Conservation (phyloP, 2,113 vertebrate genomes). For the Neopipo cinnamomea region DNA sequence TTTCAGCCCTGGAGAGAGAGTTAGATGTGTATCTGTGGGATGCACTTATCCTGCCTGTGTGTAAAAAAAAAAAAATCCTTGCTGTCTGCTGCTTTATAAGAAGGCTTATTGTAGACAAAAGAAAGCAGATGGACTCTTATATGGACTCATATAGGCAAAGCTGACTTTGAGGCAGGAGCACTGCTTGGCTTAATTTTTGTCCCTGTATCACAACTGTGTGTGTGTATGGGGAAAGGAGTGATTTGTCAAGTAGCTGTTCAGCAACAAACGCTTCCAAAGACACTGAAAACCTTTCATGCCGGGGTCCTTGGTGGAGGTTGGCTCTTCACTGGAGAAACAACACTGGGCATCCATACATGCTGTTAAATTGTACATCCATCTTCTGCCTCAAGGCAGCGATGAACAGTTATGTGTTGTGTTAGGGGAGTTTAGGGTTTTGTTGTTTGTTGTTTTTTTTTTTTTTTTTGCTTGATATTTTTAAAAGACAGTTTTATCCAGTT, state of each 20-base stretch:
- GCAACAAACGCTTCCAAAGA: background rate
- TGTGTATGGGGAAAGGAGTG: background rate
- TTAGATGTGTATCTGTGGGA: background rate
- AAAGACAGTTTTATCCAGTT: too few species aligned
- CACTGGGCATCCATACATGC: background rate
- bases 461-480: background rate
- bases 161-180: background rate
- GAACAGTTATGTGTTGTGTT: background rate
- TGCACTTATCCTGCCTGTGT: background rate
- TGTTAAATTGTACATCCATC: background rate
- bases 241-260: background rate
- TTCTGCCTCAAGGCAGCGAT: background rate
- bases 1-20: background rate
- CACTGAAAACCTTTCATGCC: background rate
- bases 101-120: background rate
- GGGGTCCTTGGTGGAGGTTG: rapidly evolving
- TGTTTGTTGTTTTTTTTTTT: too few species aligned
- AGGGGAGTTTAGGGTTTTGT: background rate
- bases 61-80: too few species aligned
- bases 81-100: background rate
- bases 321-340: background rate
- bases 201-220: background rate
- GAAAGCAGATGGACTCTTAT: background rate
- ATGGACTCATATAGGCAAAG: too few species aligned
- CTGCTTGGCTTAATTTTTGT: background rate